Evolutionary conservation across 2,888 invertebrate species (phyloP).

Genomic region (Alitta virens): DNA sequence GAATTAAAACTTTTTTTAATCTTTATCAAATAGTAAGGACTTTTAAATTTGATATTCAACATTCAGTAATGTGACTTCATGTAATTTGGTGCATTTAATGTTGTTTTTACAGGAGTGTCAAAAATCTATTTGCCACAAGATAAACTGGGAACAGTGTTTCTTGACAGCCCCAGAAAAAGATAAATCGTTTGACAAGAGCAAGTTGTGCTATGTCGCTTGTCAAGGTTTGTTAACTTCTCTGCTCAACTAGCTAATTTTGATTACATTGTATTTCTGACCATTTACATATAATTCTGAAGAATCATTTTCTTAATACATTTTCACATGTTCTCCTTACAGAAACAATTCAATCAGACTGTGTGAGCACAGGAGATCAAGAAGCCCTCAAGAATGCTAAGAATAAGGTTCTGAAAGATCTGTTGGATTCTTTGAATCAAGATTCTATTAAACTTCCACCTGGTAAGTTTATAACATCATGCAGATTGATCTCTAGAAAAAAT

Average conservation of each 20-base stretch:
- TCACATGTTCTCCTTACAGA: too few relatives aligned
- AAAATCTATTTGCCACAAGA: slow-evolving; percentile 91
- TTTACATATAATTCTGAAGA: too few relatives aligned
- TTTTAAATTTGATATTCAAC: too few relatives aligned
- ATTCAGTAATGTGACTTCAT: too few relatives aligned
- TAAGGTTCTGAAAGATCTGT: slow-evolving; percentile 27
- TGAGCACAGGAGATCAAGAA: slow-evolving; percentile 62
- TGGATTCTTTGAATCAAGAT: slow-evolving; percentile 11
- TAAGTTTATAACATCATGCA: too few relatives aligned
- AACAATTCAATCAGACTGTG: slow-evolving; percentile 11
- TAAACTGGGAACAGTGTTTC: slow-evolving; percentile 93
- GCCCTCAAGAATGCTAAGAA: slow-evolving; percentile 29
- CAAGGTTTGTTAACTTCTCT: slow-evolving; percentile 3
- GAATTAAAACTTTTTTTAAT: too few relatives aligned
- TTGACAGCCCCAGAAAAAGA: slow-evolving; percentile 26
- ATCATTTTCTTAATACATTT: too few relatives aligned
- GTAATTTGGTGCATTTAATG: too few relatives aligned
- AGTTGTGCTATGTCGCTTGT: slow-evolving; percentile 94
- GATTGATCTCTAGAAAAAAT: too few relatives aligned
- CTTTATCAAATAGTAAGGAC: too few relatives aligned
- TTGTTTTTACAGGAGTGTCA: slow-evolving; percentile 78
- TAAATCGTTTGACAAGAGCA: slow-evolving; percentile 37
- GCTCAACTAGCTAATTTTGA: too few relatives aligned
- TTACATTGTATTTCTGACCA: too few relatives aligned
- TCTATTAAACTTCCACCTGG: slow-evolving; percentile 37